These are phyloP conservation scores for Papilio polytes DNA, from an alignment of 1,140 invertebrate species.

Conservation along the genomic window DNA sequence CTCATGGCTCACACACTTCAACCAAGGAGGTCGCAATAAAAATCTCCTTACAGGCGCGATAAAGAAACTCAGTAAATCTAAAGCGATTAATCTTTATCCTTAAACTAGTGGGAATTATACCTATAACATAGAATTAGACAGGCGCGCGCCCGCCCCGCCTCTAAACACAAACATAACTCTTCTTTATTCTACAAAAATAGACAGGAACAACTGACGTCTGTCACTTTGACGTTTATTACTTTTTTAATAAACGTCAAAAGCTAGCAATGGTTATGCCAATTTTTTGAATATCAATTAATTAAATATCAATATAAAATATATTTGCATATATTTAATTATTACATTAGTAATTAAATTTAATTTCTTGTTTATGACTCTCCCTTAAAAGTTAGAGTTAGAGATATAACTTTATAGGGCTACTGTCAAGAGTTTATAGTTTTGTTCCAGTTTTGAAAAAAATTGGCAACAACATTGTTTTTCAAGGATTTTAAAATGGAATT, in stretches of 20 bases:
- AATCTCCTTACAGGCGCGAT: slow-evolving; percentile 46
- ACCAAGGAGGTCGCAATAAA: slow-evolving; percentile 21
- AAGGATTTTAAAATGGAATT: too few relatives aligned
- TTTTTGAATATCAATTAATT: neutral
- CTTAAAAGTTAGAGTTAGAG: too few relatives aligned
- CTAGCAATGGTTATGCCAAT: neutral
- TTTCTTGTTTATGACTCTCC: too few relatives aligned
- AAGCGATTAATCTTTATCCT: slow-evolving; percentile 62
- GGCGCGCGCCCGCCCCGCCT: slow-evolving; percentile 45
- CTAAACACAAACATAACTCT: slow-evolving; percentile 31
- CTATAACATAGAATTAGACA: slow-evolving; percentile 74
- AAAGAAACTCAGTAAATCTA: slow-evolving; percentile 53
- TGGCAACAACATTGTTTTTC: too few relatives aligned
- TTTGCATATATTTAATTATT: neutral
- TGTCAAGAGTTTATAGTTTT: too few relatives aligned
- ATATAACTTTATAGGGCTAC: too few relatives aligned
- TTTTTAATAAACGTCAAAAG: neutral
- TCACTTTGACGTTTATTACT: slow-evolving; percentile 4
- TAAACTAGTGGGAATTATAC: slow-evolving; percentile 71
- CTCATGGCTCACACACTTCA: slow-evolving; percentile 23
- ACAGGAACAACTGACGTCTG: neutral
- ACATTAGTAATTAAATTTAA: neutral
- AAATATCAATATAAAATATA: neutral
- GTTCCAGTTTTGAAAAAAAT: too few relatives aligned
- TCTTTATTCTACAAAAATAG: slow-evolving; percentile 17